Base-by-base conservation (phyloP, 2,888 invertebrate species). In the Trachelus iudaicus region DNA sequence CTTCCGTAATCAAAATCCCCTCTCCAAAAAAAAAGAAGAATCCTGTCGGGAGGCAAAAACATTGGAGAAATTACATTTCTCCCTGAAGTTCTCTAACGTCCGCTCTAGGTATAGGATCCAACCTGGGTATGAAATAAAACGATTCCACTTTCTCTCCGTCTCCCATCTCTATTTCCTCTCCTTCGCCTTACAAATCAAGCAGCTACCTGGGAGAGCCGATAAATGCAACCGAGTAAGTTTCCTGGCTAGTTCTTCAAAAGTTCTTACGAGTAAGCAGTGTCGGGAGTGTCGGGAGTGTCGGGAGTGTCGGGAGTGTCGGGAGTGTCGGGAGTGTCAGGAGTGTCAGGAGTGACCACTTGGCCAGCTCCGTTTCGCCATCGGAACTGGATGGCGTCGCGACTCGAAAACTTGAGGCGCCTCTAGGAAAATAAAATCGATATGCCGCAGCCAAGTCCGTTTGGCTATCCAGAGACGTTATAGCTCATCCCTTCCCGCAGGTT, bases 371-470 rank as follows among this genome's bases (percentile, higher is more conserved):
- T 56, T 75, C 77, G 15, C 71, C 71, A 11, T 23, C 71, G 71
- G 31, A 34, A 71, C 71, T 34, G 9, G 4, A 13, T 71, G 33
- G 71, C 35, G 23, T 73, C 79, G 78, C 81, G 84, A 85, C 85
- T 84, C 82, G 81, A 81, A 82, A 84, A 83, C 82, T 83, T 79
- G 79, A 78, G 75, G 80, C 74, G 80, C 82, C 34, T 31, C 34
- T 83, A 86, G 87, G 84, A 85, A 89, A 90, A 90, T 89, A 90
- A 90, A 90, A 90, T 90, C 90, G 88, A 90, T 90, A 87, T 85
- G 86, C 85, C 85, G 87, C 87, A 84, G 85, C 85, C 86, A 86
- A 85, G 84, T 81, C 81, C 79, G 83, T 76, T 80, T 78, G 81
- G 79, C 82, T 80, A 78, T 81, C 81, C 79, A 77, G 76, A 79